Evolutionary conservation across 2,113 vertebrate species (phyloP).

Genomic region (Oryzias celebensis): DNA sequence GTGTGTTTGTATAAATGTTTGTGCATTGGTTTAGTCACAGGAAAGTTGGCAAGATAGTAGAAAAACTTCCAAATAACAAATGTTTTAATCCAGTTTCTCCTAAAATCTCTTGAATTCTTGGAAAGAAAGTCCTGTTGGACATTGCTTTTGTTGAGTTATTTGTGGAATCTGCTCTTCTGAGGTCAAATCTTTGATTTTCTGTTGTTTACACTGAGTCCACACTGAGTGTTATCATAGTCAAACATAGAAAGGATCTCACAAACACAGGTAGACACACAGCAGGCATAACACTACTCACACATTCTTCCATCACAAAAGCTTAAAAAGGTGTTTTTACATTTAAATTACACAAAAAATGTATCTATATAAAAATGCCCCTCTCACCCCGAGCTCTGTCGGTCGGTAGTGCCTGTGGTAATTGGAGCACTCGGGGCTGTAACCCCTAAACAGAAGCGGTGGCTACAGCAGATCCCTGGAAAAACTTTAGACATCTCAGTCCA

Average conservation of each 20-base stretch:
- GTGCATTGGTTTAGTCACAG: too few relatives aligned
- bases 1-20: too few relatives aligned
- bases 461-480: too few relatives aligned
- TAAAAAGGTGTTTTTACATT: background rate
- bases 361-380: too few relatives aligned
- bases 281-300: constrained; percentile 25
- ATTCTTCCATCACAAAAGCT: constrained; percentile 14
- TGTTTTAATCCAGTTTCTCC: background rate
- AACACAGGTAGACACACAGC: constrained; percentile 1
- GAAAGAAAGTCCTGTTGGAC: background rate
- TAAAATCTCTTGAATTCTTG: background rate
- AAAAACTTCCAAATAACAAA: background rate
- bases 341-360: too few relatives aligned
- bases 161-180: constrained; percentile 6
- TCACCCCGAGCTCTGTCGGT: too few relatives aligned
- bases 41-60: too few relatives aligned
- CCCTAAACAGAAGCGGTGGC: too few relatives aligned
- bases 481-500: too few relatives aligned
- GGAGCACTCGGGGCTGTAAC: too few relatives aligned
- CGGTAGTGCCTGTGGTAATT: too few relatives aligned
- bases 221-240: constrained; percentile 9
- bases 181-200: constrained; percentile 7
- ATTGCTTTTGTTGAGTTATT: background rate
- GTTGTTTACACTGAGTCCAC: background rate
- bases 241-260: constrained; percentile 2